A percentile compares a stretch with the other conserved stretches of the same genome.
phyloP scores from a whole-genome alignment of 2,113 vertebrate genomes.

The Oryzias javanicus region DNA sequence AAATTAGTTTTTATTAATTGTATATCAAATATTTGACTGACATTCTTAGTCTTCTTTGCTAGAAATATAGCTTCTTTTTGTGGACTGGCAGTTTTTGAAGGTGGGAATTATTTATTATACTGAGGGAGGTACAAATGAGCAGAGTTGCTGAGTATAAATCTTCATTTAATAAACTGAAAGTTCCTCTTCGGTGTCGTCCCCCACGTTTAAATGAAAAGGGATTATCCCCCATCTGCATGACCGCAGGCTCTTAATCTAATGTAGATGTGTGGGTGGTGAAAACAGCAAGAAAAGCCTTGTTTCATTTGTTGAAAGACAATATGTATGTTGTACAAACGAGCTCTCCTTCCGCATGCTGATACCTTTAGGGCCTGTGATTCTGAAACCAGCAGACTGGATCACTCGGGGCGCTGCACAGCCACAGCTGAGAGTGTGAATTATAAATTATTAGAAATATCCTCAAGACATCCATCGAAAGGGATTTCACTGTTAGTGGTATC shows the following conservation, averaged over 20 bases:
- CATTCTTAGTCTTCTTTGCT: too few species aligned
- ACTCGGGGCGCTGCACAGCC: neutral
- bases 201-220: neutral
- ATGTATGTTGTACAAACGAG: neutral
- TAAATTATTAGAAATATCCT: neutral
- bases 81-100: too few species aligned
- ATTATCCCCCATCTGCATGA: neutral
- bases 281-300: neutral
- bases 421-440: neutral
- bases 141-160: neutral
- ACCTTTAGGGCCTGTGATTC: neutral
- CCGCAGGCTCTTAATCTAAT: neutral
- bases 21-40: too few species aligned
- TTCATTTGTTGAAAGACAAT: neutral
- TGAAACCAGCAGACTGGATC: neutral
- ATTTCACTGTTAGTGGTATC: neutral
- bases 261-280: neutral
- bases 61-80: too few species aligned
- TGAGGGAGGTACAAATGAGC: neutral
- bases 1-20: too few species aligned
- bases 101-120: neutral
- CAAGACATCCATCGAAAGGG: neutral
- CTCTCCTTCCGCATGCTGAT: neutral
- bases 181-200: neutral
- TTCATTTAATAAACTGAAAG: neutral